A percentile compares a stretch with the other conserved stretches of the same genome.
These are phyloP conservation scores for Rhingia rostrata DNA, from an alignment of 2,888 invertebrate genomes.

Conservation along the genomic window DNA sequence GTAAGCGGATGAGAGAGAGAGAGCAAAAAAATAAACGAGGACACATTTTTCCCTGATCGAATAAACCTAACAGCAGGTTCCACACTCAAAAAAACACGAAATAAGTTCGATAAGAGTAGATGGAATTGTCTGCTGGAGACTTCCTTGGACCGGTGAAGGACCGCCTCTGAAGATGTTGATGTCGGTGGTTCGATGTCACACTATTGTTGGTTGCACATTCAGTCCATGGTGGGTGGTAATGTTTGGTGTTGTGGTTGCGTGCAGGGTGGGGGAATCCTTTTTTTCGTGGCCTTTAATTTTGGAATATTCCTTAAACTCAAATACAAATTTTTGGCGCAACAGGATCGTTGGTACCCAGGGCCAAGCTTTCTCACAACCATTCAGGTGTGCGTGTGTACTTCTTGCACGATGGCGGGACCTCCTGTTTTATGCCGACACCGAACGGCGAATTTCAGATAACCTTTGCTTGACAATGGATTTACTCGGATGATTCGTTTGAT, in stretches of 20 bases:
- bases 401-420: too few relatives aligned
- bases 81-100: conserved; percentile 24
- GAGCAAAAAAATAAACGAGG: conserved; percentile 37
- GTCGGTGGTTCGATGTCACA: conserved; percentile 38
- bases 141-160: conserved; percentile 64
- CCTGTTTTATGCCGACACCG: too few relatives aligned
- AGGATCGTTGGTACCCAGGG: too few relatives aligned
- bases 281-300: not conserved
- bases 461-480: too few relatives aligned
- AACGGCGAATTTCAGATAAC: too few relatives aligned
- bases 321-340: too few relatives aligned
- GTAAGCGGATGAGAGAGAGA: conserved; percentile 23
- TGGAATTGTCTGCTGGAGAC: conserved; percentile 59
- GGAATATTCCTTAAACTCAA: too few relatives aligned
- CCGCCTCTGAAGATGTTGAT: conserved; percentile 41
- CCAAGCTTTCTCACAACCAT: too few relatives aligned
- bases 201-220: conserved; percentile 51
- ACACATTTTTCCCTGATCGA: conserved; percentile 65
- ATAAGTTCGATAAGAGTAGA: conserved; percentile 45
- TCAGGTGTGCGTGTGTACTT: too few relatives aligned
- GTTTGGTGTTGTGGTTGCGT: conserved; percentile 3
- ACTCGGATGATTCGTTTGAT: too few relatives aligned
- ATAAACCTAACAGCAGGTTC: conserved; percentile 71
- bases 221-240: conserved; percentile 29
- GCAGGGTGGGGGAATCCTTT: not conserved